phyloP scores from a whole-genome alignment of 2,888 invertebrate species.

The Daptonema setosum region DNA sequence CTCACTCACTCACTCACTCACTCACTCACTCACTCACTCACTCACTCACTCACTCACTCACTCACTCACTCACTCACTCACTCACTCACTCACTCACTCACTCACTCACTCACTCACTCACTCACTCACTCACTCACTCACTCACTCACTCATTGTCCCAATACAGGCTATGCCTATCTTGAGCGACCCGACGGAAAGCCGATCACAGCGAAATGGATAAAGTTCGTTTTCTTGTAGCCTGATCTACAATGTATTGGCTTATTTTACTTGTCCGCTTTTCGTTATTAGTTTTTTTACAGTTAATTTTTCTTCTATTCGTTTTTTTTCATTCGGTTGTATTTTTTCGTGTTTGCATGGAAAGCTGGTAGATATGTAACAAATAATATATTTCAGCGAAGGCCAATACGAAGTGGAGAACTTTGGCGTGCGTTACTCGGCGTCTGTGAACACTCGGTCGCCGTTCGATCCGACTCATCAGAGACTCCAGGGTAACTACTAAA shows the following conservation, averaged over 20 bases:
- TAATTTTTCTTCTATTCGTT: background rate
- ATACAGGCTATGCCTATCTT: too few relatives aligned
- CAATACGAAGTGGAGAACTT: constrained; percentile 57
- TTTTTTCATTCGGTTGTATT: background rate
- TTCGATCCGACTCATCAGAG: constrained; percentile 5
- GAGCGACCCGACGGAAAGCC: constrained; percentile 38
- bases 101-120: too few relatives aligned
- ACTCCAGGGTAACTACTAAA: constrained; percentile 1
- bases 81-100: too few relatives aligned
- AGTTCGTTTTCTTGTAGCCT: background rate
- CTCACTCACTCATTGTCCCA: too few relatives aligned
- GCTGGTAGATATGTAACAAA: too few relatives aligned
- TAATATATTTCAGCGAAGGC: constrained; percentile 38
- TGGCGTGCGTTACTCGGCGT: constrained; percentile 48
- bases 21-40: too few relatives aligned
- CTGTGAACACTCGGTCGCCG: background rate
- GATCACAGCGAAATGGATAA: constrained; percentile 14
- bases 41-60: too few relatives aligned
- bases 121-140: too few relatives aligned
- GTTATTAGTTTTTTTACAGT: background rate
- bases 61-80: too few relatives aligned
- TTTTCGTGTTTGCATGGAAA: background rate
- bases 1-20: too few relatives aligned
- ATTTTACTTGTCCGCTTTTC: background rate
- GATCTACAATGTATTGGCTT: background rate